Base-by-base conservation (phyloP, 2,797 vertebrate genomes). In the Catostomus latipinnis region DNA sequence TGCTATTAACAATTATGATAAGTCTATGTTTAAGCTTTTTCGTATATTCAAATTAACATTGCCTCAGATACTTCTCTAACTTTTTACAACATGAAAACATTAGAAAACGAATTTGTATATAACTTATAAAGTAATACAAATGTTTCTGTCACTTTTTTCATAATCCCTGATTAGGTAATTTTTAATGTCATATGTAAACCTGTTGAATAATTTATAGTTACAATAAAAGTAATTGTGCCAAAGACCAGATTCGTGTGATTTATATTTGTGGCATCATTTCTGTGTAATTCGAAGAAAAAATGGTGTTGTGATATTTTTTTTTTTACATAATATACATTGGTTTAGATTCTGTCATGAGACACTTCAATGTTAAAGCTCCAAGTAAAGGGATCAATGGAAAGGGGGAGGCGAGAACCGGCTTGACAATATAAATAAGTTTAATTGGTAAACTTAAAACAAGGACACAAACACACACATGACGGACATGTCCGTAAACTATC, bases 21-120 rank as follows among this genome's bases (percentile, higher is more conserved):
- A n/a, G 4, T 11, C 34, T 54, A 54, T 8, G 13, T 46, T 65
- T 46, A 46, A 52, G 66, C n/a, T 11, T 52, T 68, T 18, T 16
- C 16, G 18, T 68, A 68, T 68, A 52, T 50, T 52, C n/a, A 68
- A 57, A 57, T 66, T 12, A n/a, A 66, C 18, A 18, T 71, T 71
- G 49, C 16, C 49, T 71, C 6, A 54, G 8, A 69, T 16, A 52
- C 13, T 69, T 34, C 5, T 76, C 46, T 77, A 69, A 60, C 65
- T 45, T 46, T 34, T 34, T 57, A 11, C 45, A 50, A 69, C 58
- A 43, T 50, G 1, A 62, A 72, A 43, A 71, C 16, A 50, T 18
- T 50, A 61, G 1, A 61, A 4, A 54, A 61, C 57, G 62, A n/a
- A 73, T 62, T 52, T 73, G 48, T 73, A 73, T 52, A 7, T 43